Percentiles rank a stretch among this genome's conserved stretches.
Evolutionary conservation across 2,113 vertebrate genomes (phyloP).

Genomic region (Dasyprocta punctata): DNA sequence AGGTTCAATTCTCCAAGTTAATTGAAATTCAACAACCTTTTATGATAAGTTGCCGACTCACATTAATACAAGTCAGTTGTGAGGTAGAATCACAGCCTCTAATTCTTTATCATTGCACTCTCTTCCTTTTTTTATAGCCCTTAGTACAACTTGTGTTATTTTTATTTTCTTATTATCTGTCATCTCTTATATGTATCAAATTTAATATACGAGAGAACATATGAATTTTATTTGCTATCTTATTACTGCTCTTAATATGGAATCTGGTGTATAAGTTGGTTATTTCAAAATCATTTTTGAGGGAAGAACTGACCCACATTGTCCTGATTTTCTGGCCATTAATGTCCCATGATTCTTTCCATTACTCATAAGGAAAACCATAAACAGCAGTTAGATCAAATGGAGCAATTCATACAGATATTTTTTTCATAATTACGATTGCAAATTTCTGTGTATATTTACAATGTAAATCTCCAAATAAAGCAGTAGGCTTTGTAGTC

Average conservation of each 20-base stretch:
- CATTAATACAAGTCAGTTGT: neutral
- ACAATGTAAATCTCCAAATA: neutral
- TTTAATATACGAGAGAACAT: neutral
- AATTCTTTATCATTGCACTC: no score
- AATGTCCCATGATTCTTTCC: neutral
- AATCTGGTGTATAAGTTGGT: neutral
- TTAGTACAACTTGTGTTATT: neutral
- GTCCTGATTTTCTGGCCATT: neutral
- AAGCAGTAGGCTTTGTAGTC: neutral
- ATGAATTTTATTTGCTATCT: neutral
- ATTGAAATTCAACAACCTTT: neutral
- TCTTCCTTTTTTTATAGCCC: no score
- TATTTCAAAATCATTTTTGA: neutral
- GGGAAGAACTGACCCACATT: neutral
- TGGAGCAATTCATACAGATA: neutral
- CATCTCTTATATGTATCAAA: neutral
- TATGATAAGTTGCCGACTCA: neutral
- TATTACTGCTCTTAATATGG: neutral
- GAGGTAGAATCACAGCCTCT: fast-evolving
- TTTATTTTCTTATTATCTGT: neutral
- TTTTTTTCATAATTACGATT: neutral
- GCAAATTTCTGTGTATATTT: neutral
- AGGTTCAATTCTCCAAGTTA: neutral
- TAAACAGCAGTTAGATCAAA: neutral
- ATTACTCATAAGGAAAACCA: neutral